Evolutionary conservation across 1,140 invertebrate species (phyloP).

Genomic region (Drosophila chauvacae): DNA sequence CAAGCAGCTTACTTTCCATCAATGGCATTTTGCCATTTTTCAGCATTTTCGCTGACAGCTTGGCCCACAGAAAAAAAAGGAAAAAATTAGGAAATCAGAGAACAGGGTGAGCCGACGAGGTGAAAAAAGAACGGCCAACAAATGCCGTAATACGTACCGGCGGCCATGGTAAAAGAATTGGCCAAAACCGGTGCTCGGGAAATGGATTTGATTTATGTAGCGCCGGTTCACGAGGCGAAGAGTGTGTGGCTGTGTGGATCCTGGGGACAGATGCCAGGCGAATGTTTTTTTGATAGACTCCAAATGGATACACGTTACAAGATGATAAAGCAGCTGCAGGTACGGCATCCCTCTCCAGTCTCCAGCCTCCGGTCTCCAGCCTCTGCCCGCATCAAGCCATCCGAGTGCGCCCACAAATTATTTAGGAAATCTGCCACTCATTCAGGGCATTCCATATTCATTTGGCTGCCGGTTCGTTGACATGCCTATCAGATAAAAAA

Average conservation of each 20-base stretch:
- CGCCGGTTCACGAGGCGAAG: slow-evolving; percentile 11
- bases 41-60: slow-evolving; percentile 83
- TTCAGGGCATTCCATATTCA: slow-evolving; percentile 76
- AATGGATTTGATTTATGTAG: slow-evolving; percentile 77
- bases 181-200: slow-evolving; percentile 54
- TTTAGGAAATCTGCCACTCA: slow-evolving; percentile 68
- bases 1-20: slow-evolving; percentile 74
- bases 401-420: slow-evolving; percentile 69
- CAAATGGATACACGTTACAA: slow-evolving; percentile 78
- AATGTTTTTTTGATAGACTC: slow-evolving; percentile 75
- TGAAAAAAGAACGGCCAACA: slow-evolving; percentile 55
- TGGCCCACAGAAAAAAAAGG: slow-evolving; percentile 34
- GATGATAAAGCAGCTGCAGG: slow-evolving; percentile 69
- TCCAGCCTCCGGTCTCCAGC: neutral
- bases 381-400: slow-evolving; percentile 25
- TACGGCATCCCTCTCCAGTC: neutral
- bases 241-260: slow-evolving; percentile 6
- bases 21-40: slow-evolving; percentile 84
- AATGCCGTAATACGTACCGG: slow-evolving; percentile 67
- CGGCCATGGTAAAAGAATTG: slow-evolving; percentile 51
- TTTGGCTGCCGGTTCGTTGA: slow-evolving; percentile 74
- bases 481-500: slow-evolving; percentile 55
- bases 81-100: slow-evolving; percentile 12
- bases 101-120: slow-evolving; percentile 11
- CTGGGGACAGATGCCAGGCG: slow-evolving; percentile 41